Evolutionary conservation across 2,113 vertebrate species (phyloP).

Genomic region (Fregata magnificens): DNA sequence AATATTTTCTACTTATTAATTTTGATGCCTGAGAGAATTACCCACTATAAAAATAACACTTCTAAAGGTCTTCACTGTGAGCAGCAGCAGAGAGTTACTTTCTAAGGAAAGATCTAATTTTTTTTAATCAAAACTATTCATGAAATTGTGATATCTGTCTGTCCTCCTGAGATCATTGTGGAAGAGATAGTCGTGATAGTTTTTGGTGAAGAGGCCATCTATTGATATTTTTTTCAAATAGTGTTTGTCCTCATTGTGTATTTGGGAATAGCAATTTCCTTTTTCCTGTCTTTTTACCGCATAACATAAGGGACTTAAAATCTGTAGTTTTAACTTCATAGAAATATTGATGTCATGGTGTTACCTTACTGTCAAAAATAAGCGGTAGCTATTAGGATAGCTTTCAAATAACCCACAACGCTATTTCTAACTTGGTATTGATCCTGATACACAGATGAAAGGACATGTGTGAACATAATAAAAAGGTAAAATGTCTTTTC

Average conservation of each 20-base stretch:
- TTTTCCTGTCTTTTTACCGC: neutral
- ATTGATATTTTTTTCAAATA: neutral
- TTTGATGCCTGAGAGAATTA: neutral
- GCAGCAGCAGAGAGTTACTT: neutral
- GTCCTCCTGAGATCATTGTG: neutral
- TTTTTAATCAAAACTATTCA: neutral
- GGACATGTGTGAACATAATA: rapidly evolving
- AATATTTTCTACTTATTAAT: neutral
- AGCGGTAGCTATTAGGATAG: neutral
- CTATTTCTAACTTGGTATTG: neutral
- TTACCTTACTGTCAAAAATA: neutral
- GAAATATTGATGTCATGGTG: no score
- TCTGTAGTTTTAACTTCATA: neutral
- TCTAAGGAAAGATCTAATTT: neutral
- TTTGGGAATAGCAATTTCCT: neutral
- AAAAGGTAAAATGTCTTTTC: neutral
- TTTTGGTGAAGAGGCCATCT: neutral
- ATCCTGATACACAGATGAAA: neutral
- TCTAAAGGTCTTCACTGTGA: neutral
- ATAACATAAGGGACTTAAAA: neutral
- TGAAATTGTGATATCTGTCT: neutral
- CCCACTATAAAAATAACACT: neutral
- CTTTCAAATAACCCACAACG: neutral
- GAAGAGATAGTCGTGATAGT: no score
- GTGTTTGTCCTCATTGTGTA: neutral